A percentile compares a stretch with the other conserved stretches of the same genome.
Evolutionary conservation across 2,797 vertebrate species (phyloP).

Genomic region (Decapterus maruadsi): DNA sequence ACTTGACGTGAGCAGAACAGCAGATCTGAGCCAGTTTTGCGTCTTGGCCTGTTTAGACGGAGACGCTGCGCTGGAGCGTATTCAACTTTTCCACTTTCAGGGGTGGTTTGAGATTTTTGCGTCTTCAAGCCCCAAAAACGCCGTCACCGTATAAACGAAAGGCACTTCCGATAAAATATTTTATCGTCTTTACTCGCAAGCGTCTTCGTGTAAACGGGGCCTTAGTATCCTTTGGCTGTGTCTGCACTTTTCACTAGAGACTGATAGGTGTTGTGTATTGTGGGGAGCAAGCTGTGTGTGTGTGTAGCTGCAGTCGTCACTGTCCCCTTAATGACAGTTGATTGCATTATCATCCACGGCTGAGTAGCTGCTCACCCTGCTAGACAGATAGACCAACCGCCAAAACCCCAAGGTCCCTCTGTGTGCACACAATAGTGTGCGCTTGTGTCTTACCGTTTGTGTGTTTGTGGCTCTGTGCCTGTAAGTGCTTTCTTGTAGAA

Average conservation of each 20-base stretch:
- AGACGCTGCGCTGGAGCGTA: too few species aligned
- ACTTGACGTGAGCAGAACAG: too few species aligned
- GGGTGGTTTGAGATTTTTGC: too few species aligned
- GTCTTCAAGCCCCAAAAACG: too few species aligned
- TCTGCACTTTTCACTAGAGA: constrained; percentile 40
- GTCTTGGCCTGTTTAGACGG: too few species aligned
- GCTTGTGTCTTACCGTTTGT: constrained; percentile 12
- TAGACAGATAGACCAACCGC: constrained; percentile 71
- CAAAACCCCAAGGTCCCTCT: constrained; percentile 63
- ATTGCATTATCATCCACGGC: constrained; percentile 78
- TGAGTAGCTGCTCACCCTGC: constrained; percentile 73
- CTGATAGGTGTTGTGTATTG: constrained; percentile 57
- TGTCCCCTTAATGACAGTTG: constrained; percentile 75
- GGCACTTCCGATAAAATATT: too few species aligned
- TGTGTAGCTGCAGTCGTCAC: constrained; percentile 38
- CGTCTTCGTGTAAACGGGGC: too few species aligned
- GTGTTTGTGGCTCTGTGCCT: constrained; percentile 12
- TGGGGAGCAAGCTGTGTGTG: constrained; percentile 31
- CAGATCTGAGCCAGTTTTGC: too few species aligned
- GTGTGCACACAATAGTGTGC: neutral
- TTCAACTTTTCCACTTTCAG: too few species aligned
- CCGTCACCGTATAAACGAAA: too few species aligned
- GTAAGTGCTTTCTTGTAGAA: constrained; percentile 58
- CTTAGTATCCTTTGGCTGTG: neutral
- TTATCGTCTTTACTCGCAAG: too few species aligned